Conservation (phyloP, 92 coral and sea anemone species). For the Bergia puertoricense region DNA sequence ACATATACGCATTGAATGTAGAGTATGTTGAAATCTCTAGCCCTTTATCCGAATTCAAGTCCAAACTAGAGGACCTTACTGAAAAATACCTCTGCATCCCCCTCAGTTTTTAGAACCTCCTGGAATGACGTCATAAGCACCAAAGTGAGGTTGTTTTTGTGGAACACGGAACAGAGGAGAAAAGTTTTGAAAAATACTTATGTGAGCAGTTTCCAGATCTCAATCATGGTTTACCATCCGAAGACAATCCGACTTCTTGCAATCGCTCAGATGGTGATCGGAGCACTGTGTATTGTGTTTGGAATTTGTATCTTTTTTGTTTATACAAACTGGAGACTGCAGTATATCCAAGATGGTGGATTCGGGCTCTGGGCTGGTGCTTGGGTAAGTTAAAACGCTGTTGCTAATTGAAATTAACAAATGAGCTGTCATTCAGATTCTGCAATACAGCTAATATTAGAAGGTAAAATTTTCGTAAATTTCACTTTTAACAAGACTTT, state of each 20-base stretch:
- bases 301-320: slow-evolving; percentile 10
- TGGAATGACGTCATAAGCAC: neutral
- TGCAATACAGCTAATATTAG: too few relatives aligned
- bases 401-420: neutral
- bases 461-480: too few relatives aligned
- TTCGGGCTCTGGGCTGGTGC: slow-evolving; percentile 26
- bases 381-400: slow-evolving; percentile 10
- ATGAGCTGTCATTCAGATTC: too few relatives aligned
- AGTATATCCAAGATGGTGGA: neutral
- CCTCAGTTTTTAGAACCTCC: neutral
- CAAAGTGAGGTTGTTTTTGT: neutral
- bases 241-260: slow-evolving; percentile 1
- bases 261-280: slow-evolving; percentile 15
- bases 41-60: too few relatives aligned
- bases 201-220: too few relatives aligned
- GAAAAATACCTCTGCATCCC: neutral
- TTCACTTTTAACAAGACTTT: too few relatives aligned
- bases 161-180: too few relatives aligned
- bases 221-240: slow-evolving; percentile 20
- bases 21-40: too few relatives aligned
- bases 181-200: too few relatives aligned
- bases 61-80: neutral
- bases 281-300: neutral
- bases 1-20: too few relatives aligned
- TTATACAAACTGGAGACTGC: too few relatives aligned